These are phyloP conservation scores for Gibbula magus DNA, from an alignment of 2,888 invertebrate genomes.

Conservation along the genomic window DNA sequence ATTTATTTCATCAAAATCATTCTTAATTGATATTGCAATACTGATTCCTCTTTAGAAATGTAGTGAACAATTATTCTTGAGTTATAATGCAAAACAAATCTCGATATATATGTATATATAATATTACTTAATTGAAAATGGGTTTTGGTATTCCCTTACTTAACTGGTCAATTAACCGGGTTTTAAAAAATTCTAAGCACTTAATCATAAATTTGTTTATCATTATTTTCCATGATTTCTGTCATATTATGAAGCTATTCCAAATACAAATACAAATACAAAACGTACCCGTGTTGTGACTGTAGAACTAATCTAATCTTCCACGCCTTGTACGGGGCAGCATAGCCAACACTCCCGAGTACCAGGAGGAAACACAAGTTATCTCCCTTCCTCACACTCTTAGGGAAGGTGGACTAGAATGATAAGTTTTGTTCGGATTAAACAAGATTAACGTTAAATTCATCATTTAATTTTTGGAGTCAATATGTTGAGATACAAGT, in stretches of 20 bases:
- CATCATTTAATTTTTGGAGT: not conserved
- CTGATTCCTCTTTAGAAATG: too few relatives aligned
- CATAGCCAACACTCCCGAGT: constrained; percentile 25
- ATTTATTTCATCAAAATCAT: not conserved
- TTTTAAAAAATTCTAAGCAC: too few relatives aligned
- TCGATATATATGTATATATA: too few relatives aligned
- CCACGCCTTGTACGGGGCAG: constrained; percentile 31
- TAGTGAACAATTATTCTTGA: too few relatives aligned
- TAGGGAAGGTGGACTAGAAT: constrained; percentile 29
- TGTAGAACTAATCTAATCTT: constrained; percentile 14
- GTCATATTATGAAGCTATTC: not conserved
- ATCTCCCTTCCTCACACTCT: not conserved
- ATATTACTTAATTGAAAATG: too few relatives aligned
- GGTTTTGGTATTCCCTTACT: too few relatives aligned
- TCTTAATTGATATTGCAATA: too few relatives aligned
- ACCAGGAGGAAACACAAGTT: constrained; percentile 30
- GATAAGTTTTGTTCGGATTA: not conserved
- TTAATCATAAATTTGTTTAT: too few relatives aligned
- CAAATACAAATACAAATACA: not conserved
- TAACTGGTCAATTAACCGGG: too few relatives aligned
- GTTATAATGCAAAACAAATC: too few relatives aligned
- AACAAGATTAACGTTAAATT: not conserved
- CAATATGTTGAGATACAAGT: not conserved
- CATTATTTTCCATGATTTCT: too few relatives aligned
- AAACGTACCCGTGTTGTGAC: constrained; percentile 17